Evolutionary conservation across 2,113 vertebrate genomes (phyloP), one percentile per base, ranked within the genome.

Genomic region (Trichomycterus rosablanca): DNA sequence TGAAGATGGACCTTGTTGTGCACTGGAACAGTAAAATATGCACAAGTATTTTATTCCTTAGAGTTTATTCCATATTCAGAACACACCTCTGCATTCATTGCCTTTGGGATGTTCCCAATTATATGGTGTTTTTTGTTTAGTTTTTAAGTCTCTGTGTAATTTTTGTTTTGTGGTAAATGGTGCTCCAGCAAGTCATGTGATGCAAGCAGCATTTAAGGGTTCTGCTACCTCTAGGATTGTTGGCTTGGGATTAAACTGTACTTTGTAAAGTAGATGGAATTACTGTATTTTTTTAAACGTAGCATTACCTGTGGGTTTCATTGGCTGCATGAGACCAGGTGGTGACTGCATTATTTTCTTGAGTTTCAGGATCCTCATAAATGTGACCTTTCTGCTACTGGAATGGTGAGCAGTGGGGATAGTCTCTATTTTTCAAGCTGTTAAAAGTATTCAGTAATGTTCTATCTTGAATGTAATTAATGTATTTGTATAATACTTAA

Each of bases 281-380:
- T 40, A 40, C 37, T 40, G 37, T 40, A n/a, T 5, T n/a, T n/a
- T 12, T 35, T 12, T 1, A 35, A 35, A 35, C 14, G 4, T 12
- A 11, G 9, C 34, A 35, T 12, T 12, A 6, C 7, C 34, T 4
- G 34, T 1, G 34, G 1, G 5, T 9, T 3, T 8, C 14, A 12
- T 35, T 52, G 51, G 11, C 9, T 55, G 34, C 22, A 18, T 7
- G 35, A 37, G 53, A 56, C 53, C 53, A 56, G 53, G 20, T 40
- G 22, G 19, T 30, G 34, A 22, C 32, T 53, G 30, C 20, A 14
- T 19, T 1, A 3, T 24, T 22, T 5, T 39, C 16, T 40, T 35
- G 52, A 40, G 52, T 37, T 65, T 56, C 53, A 49, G 63, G 53
- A 65, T 49, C 52, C 52, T 22, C 44, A n/a, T 20, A 28, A 57